These are phyloP conservation scores for Stenurella melanura DNA, from an alignment of 2,888 invertebrate genomes.

Conservation along the genomic window DNA sequence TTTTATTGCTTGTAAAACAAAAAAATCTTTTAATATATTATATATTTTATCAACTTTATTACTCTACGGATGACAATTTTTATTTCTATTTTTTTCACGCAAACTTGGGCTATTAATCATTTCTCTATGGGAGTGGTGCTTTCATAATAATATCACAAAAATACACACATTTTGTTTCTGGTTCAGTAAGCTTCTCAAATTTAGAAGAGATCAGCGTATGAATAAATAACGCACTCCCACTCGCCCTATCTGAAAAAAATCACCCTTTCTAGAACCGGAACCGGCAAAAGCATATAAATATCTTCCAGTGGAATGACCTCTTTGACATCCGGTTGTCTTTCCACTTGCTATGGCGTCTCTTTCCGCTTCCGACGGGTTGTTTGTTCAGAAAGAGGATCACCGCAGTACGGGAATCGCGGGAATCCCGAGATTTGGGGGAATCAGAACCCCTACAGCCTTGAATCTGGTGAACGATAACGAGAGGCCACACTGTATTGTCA, in stretches of 20 bases:
- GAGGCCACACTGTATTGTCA: slow-evolving; percentile 68
- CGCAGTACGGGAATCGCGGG: slow-evolving; percentile 49
- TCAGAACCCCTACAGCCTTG: slow-evolving; percentile 46
- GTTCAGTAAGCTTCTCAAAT: slow-evolving; percentile 55
- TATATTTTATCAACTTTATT: slow-evolving; percentile 20
- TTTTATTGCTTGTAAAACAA: slow-evolving; percentile 30
- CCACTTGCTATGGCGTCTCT: slow-evolving; percentile 68
- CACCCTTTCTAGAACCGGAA: slow-evolving; percentile 65
- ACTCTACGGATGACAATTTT: slow-evolving; percentile 5
- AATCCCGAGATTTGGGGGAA: slow-evolving; percentile 46
- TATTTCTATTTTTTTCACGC: slow-evolving; percentile 15
- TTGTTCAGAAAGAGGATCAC: slow-evolving; percentile 63
- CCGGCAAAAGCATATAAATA: slow-evolving; percentile 70
- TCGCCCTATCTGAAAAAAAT: slow-evolving; percentile 64
- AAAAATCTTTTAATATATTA: slow-evolving; percentile 8
- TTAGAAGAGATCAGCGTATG: slow-evolving; percentile 59
- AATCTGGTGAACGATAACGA: slow-evolving; percentile 69
- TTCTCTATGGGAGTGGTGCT: slow-evolving; percentile 32
- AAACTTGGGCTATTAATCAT: slow-evolving; percentile 5
- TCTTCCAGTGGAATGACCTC: slow-evolving; percentile 71
- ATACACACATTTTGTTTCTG: slow-evolving; percentile 53
- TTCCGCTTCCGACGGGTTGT: slow-evolving; percentile 70
- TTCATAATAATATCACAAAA: slow-evolving; percentile 12
- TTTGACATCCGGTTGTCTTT: slow-evolving; percentile 69
- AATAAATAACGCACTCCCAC: slow-evolving; percentile 67